Evolutionary conservation across 1,140 invertebrate species (phyloP).

Genomic region (Dufourea novaeangliae): DNA sequence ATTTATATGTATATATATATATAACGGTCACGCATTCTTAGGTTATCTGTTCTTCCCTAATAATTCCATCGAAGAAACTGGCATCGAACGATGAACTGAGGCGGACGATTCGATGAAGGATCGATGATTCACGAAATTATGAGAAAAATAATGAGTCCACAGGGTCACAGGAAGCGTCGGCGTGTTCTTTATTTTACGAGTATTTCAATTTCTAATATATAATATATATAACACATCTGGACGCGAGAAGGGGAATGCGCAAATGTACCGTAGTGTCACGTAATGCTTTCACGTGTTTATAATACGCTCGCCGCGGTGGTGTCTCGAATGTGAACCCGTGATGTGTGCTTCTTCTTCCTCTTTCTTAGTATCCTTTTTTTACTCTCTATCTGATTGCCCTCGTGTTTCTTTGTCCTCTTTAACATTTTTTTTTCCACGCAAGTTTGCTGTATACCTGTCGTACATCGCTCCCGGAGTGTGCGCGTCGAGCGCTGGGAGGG

Average conservation of each 20-base stretch:
- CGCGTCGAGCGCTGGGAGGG: slow-evolving; percentile 11
- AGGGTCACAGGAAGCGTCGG: slow-evolving; percentile 78
- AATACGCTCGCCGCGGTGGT: slow-evolving; percentile 26
- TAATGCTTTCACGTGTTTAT: slow-evolving; percentile 49
- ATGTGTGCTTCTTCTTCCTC: not conserved
- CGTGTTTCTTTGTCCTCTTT: not conserved
- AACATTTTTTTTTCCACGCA: not conserved
- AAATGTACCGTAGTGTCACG: slow-evolving; percentile 55
- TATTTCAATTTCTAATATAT: slow-evolving; percentile 81
- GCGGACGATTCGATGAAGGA: slow-evolving; percentile 13
- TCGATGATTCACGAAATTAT: too few species aligned
- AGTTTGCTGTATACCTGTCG: not conserved
- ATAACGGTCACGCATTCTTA: slow-evolving; percentile 5
- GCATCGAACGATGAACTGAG: not conserved
- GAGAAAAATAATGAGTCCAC: slow-evolving; percentile 39
- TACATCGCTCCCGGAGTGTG: not conserved
- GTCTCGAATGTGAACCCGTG: not conserved
- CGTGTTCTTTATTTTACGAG: slow-evolving; percentile 80
- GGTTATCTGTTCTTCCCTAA: too few species aligned
- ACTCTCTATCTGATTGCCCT: not conserved
- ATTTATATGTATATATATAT: not conserved
- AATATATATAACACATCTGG: slow-evolving; percentile 72
- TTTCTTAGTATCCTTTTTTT: not conserved
- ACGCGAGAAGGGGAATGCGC: slow-evolving; percentile 46
- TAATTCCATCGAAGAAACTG: not conserved